phyloP scores from a whole-genome alignment of 2,797 vertebrate species.

The Smutsia temminckii region DNA sequence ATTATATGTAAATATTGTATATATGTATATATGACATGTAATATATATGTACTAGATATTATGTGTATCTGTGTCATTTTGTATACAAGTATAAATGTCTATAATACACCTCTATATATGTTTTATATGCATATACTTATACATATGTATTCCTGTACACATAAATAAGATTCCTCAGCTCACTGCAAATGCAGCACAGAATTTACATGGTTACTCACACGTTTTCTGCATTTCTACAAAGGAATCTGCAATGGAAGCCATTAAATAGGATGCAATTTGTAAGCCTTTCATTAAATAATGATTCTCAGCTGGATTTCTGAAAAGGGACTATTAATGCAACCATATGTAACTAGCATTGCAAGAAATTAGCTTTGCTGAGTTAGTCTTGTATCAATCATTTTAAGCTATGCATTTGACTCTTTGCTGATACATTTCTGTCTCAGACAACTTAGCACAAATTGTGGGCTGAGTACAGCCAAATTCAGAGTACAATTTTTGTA shows the following conservation, averaged over 20 bases:
- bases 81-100: neutral
- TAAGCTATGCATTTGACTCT: constrained; percentile 65
- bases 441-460: constrained; percentile 34
- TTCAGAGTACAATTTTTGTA: constrained; percentile 66
- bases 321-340: constrained; percentile 64
- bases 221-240: constrained; percentile 68
- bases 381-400: constrained; percentile 73
- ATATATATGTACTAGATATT: neutral
- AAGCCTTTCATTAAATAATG: constrained; percentile 79
- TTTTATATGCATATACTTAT: neutral
- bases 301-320: constrained; percentile 71
- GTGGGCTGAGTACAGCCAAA: constrained; percentile 46
- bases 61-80: neutral
- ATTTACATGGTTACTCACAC: constrained; percentile 67
- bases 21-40: neutral
- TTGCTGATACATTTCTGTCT: constrained; percentile 65
- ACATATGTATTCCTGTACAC: neutral
- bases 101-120: neutral
- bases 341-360: constrained; percentile 73
- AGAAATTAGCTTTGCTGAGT: constrained; percentile 71
- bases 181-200: constrained; percentile 48
- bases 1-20: neutral
- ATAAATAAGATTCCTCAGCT: constrained; percentile 21
- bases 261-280: constrained; percentile 74
- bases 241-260: constrained; percentile 65